Conservation (phyloP, 2,113 vertebrate species). For the Tiliqua scincoides region DNA sequence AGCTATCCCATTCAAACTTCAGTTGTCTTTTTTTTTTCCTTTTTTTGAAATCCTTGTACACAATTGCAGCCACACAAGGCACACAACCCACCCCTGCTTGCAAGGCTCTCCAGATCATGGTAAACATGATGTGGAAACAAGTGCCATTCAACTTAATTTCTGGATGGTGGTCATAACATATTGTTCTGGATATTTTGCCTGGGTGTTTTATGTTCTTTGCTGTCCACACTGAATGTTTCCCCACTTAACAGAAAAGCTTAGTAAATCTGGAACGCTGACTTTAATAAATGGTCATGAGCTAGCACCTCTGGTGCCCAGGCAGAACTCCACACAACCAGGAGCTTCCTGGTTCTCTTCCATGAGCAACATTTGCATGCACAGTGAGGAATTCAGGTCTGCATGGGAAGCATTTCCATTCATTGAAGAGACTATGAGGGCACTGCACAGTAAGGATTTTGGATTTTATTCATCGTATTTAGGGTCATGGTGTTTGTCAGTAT, state of each 20-base stretch:
- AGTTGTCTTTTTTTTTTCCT: not conserved
- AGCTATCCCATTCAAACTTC: not conserved
- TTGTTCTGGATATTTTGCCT: not conserved
- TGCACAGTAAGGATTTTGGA: not conserved
- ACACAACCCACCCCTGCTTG: not conserved
- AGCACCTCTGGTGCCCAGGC: not conserved
- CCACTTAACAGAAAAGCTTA: conserved; percentile 3
- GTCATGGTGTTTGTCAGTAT: conserved; percentile 61
- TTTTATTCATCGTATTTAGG: not conserved
- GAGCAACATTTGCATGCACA: not conserved
- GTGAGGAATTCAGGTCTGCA: not conserved
- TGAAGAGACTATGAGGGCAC: not conserved
- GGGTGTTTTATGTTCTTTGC: not conserved
- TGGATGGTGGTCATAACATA: not conserved
- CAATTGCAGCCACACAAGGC: not conserved
- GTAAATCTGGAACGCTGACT: not conserved
- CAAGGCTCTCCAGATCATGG: not conserved
- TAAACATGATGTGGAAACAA: not conserved
- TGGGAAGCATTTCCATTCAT: not conserved
- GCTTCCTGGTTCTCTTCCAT: not conserved
- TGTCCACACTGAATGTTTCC: not conserved
- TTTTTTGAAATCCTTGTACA: not conserved
- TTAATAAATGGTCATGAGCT: not conserved
- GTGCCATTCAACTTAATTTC: not conserved
- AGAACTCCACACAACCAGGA: not conserved